Conservation (phyloP, 2,113 vertebrate species). For the Paramormyrops kingsleyae region DNA sequence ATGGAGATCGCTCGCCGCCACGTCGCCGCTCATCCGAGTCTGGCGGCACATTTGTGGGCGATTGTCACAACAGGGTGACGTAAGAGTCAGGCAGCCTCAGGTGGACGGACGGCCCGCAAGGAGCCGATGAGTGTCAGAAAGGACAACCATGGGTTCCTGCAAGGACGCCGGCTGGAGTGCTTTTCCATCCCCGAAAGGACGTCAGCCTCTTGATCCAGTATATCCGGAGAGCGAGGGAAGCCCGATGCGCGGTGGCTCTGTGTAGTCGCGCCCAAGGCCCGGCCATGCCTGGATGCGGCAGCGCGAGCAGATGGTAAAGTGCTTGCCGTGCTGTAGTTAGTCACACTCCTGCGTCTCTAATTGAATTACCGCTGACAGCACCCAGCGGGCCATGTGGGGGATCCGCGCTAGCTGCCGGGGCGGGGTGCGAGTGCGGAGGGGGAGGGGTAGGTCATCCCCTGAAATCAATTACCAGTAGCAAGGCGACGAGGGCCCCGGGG, state of each 20-base stretch:
- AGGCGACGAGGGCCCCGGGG: slow-evolving; percentile 43
- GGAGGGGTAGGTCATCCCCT: slow-evolving; percentile 52
- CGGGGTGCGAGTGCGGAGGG: slow-evolving; percentile 31
- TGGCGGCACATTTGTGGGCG: neutral
- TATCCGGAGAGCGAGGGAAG: neutral
- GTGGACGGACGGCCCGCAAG: neutral
- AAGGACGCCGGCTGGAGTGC: neutral
- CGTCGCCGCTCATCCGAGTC: neutral
- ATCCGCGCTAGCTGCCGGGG: slow-evolving; percentile 42
- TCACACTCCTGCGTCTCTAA: slow-evolving; percentile 82
- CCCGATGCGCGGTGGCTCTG: neutral
- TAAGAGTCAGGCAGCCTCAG: neutral
- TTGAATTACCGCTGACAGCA: slow-evolving; percentile 90
- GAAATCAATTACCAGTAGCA: slow-evolving; percentile 78
- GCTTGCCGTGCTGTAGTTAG: slow-evolving; percentile 66
- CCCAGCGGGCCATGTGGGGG: slow-evolving; percentile 68
- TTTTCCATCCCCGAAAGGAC: neutral
- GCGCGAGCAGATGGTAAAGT: slow-evolving; percentile 71
- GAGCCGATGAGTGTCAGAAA: neutral
- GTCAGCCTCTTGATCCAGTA: neutral
- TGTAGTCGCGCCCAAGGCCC: slow-evolving; percentile 10
- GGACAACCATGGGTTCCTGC: neutral
- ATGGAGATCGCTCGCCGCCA: neutral
- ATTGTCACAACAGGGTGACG: neutral
- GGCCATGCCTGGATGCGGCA: neutral